Evolutionary conservation across 2,888 invertebrate species (phyloP).

Genomic region (Aricia artaxerxes): DNA sequence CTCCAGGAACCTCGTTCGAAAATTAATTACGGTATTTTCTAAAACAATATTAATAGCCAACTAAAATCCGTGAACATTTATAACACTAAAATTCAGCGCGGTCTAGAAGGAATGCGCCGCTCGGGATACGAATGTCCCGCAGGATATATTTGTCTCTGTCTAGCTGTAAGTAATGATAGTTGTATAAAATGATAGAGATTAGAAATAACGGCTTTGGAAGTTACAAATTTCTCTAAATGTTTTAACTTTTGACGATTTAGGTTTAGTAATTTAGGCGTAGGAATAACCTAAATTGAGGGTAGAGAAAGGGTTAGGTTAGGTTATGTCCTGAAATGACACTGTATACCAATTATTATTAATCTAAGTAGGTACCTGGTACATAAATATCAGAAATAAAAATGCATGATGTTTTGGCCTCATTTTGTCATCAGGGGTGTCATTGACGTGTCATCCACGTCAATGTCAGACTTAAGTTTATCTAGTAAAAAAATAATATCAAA

Average conservation of each 20-base stretch:
- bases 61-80: constrained; percentile 11
- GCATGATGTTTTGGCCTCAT: too few relatives aligned
- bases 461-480: too few relatives aligned
- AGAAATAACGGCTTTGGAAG: not conserved
- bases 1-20: not conserved
- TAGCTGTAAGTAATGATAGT: not conserved
- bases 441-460: too few relatives aligned
- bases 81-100: constrained; percentile 2
- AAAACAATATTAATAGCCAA: not conserved
- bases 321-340: too few relatives aligned
- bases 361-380: too few relatives aligned
- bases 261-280: not conserved
- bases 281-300: not conserved
- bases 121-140: constrained; percentile 14
- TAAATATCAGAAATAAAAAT: too few relatives aligned
- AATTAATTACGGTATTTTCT: not conserved
- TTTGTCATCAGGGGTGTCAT: too few relatives aligned
- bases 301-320: too few relatives aligned
- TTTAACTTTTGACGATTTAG: not conserved
- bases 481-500: too few relatives aligned
- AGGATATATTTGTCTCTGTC: constrained; percentile 1
- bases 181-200: not conserved
- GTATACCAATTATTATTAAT: too few relatives aligned
- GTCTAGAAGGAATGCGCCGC: not conserved
- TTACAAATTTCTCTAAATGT: not conserved